Evolutionary conservation across 2,113 vertebrate genomes (phyloP), one percentile per base, ranked within the genome.

Genomic region (Phyllopteryx taeniolatus): DNA sequence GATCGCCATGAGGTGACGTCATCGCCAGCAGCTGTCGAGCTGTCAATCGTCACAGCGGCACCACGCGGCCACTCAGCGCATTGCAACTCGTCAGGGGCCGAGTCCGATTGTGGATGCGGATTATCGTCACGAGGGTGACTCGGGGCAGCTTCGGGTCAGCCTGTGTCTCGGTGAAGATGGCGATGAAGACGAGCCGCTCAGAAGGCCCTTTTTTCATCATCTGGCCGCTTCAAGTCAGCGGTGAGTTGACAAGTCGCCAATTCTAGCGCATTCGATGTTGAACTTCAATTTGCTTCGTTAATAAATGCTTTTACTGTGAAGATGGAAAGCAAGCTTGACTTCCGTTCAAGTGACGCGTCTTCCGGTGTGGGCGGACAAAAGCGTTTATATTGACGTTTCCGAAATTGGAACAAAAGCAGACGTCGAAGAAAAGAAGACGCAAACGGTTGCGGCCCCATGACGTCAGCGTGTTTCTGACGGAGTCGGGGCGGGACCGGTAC

Each of bases 401-500:
- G 27, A 27, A 27, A 27, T 27, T 27, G 27, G 27, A 27, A 27
- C 27, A 27, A 27, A 27, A 27, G 27, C 27, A 27, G 27, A 27
- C n/a, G n/a, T n/a, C n/a, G n/a, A n/a, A n/a, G n/a, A n/a, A n/a
- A n/a, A n/a, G n/a, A n/a, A n/a, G n/a, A n/a, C n/a, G n/a, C n/a
- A n/a, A n/a, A n/a, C 20, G 61, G 35, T 63, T 42, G 17, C 60
- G 33, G 8, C 14, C 61, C 61, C 8, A 19, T 43, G 61, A 63
- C 61, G 61, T 63, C 35, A n/a, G 9, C 35, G 35, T 5, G 17
- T 12, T 11, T 27, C 42, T 67, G 79, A 14, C 71, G 89, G 82
- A 89, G 83, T 87, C 86, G 87, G 82, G 86, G 59, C 19, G 72
- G 69, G 70, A 56, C 13, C 19, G 72, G 69, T 68, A 56, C 13